Percentiles rank a stretch among this genome's conserved stretches.
These are phyloP conservation scores for Andrena fulva DNA, from an alignment of 2,888 invertebrate genomes.

Conservation along the genomic window DNA sequence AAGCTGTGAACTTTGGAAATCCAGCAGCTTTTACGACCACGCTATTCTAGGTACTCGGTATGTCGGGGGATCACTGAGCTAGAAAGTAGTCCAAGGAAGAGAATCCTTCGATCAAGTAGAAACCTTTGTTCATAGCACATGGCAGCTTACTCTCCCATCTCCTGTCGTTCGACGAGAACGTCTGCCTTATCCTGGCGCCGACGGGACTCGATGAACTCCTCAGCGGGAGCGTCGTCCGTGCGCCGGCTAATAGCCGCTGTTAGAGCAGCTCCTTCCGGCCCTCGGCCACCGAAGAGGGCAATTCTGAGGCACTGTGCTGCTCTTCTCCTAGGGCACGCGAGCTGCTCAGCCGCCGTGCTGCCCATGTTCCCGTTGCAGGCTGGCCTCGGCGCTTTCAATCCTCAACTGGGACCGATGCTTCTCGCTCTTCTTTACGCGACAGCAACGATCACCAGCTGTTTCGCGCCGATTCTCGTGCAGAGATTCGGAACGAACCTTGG, in stretches of 20 bases:
- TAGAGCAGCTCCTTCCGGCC: slow-evolving; percentile 79
- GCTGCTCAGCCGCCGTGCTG: slow-evolving; percentile 88
- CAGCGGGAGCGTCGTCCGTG: slow-evolving; percentile 88
- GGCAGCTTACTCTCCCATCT: slow-evolving; percentile 88
- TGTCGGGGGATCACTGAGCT: too few species aligned
- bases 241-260: slow-evolving; percentile 89
- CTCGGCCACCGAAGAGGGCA: slow-evolving; percentile 80
- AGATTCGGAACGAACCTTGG: slow-evolving; percentile 86
- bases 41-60: too few species aligned
- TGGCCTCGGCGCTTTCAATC: slow-evolving; percentile 83
- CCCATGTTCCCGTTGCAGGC: slow-evolving; percentile 88
- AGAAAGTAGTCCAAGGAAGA: too few species aligned
- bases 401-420: slow-evolving; percentile 84
- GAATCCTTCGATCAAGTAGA: too few species aligned
- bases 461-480: slow-evolving; percentile 86
- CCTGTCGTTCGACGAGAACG: slow-evolving; percentile 84
- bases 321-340: slow-evolving; percentile 86
- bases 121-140: slow-evolving; percentile 82
- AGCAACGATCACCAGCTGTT: slow-evolving; percentile 79
- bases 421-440: slow-evolving; percentile 79
- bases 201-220: slow-evolving; percentile 86
- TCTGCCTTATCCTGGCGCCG: slow-evolving; percentile 86
- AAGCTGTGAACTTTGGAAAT: too few species aligned
- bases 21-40: too few species aligned
- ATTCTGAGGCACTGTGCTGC: slow-evolving; percentile 83